Conservation (phyloP, 2,888 invertebrate species). For the Aspidapion aeneum region DNA sequence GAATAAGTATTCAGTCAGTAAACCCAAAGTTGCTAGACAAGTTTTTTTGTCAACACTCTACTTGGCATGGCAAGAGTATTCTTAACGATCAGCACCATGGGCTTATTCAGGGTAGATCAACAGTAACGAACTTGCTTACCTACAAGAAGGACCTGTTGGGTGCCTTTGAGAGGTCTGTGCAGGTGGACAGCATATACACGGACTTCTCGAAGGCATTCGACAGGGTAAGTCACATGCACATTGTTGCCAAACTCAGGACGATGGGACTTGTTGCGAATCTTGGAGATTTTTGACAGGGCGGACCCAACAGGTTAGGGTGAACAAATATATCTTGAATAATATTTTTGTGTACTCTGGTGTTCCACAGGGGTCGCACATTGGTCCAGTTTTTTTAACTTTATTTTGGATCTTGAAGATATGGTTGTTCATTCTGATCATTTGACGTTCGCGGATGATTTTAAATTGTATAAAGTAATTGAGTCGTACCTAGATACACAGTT, state of each 20-base stretch:
- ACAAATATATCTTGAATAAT: background rate
- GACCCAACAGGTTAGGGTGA: background rate
- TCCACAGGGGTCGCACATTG: background rate
- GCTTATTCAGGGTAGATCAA: slow-evolving; percentile 7
- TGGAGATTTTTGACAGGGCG: background rate
- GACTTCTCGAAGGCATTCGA: too few species aligned
- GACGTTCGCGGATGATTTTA: background rate
- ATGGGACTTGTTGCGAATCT: background rate
- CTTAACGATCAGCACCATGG: slow-evolving; percentile 5
- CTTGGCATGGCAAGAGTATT: slow-evolving; percentile 4
- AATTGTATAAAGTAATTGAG: background rate
- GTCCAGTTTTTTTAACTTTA: background rate
- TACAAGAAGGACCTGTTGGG: background rate
- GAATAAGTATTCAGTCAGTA: slow-evolving; percentile 5
- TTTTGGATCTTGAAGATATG: background rate
- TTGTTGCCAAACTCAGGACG: background rate
- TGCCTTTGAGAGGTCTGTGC: slow-evolving; percentile 1
- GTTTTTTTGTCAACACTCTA: background rate
- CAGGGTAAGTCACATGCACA: too few species aligned
- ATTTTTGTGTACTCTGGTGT: background rate
- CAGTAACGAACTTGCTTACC: slow-evolving; percentile 3
- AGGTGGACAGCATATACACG: slow-evolving; percentile 5
- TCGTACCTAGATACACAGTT: background rate
- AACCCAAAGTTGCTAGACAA: slow-evolving; percentile 5
- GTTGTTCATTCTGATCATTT: background rate